A percentile compares a stretch with the other conserved stretches of the same genome.
Evolutionary conservation across 2,113 vertebrate genomes (phyloP).

Genomic region (Haemorhous mexicanus): DNA sequence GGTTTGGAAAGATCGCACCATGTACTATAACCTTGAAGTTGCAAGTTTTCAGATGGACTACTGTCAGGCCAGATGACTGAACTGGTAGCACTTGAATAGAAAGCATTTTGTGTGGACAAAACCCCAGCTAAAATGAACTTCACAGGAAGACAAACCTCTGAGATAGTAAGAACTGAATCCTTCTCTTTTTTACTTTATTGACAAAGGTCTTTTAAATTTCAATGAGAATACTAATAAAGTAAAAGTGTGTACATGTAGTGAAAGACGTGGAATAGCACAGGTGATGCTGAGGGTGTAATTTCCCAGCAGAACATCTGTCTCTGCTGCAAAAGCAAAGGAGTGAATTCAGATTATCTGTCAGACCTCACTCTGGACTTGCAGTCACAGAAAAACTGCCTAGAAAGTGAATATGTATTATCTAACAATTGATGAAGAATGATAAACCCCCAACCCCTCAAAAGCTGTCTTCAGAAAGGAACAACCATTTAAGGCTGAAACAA

Average conservation of each 20-base stretch:
- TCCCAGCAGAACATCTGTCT: not conserved
- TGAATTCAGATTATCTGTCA: slow-evolving; percentile 13
- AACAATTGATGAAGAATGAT: not conserved
- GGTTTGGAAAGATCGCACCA: not conserved
- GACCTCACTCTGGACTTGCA: not conserved
- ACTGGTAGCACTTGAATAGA: not conserved
- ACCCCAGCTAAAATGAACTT: not conserved
- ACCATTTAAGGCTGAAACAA: not conserved
- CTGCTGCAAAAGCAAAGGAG: not conserved
- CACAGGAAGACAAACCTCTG: not conserved
- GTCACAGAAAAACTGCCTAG: not conserved
- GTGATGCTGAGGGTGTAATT: not conserved
- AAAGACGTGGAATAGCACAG: slow-evolving; percentile 12
- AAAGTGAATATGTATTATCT: not conserved
- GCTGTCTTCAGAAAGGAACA: not conserved
- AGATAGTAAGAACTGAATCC: not conserved
- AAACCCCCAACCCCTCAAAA: not conserved
- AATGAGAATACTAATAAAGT: not conserved
- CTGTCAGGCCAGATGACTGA: not conserved
- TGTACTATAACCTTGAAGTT: not conserved
- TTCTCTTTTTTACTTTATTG: not conserved
- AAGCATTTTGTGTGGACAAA: not conserved
- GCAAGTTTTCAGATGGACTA: not conserved
- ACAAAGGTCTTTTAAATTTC: not conserved
- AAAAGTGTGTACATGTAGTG: not conserved